Evolutionary conservation across 2,888 invertebrate genomes (phyloP).

Genomic region (Zygothrica quintamaculata): DNA sequence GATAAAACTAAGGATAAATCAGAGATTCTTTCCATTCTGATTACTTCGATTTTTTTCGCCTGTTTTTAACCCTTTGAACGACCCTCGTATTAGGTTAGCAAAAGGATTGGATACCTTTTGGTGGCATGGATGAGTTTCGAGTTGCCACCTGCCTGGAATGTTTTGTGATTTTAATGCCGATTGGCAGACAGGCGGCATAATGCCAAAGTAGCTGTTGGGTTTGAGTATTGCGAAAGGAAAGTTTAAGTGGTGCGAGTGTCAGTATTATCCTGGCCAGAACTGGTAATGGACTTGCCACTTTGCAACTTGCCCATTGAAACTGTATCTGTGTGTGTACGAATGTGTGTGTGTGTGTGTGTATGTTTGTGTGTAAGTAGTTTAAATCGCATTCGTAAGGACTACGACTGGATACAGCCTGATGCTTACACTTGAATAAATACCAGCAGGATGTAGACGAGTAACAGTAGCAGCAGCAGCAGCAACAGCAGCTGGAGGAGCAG

Average conservation of each 20-base stretch:
- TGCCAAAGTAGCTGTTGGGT: conserved; percentile 13
- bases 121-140: neutral
- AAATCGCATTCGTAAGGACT: conserved; percentile 69
- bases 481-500: conserved; percentile 9
- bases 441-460: conserved; percentile 38
- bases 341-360: no score
- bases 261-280: conserved; percentile 60
- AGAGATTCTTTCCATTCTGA: neutral
- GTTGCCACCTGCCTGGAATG: conserved; percentile 43
- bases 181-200: conserved; percentile 64
- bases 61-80: no score
- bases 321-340: no score
- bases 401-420: conserved; percentile 42
- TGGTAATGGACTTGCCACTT: conserved; percentile 77
- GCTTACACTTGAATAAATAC: conserved; percentile 79
- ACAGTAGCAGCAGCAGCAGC: conserved; percentile 2
- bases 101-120: conserved; percentile 66
- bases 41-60: no score
- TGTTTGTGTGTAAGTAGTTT: conserved; percentile 81
- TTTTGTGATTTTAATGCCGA: conserved; percentile 79
- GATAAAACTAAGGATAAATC: no score
- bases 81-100: conserved; percentile 49
- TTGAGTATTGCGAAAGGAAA: conserved; percentile 5
- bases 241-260: conserved; percentile 34
- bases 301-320: conserved; percentile 77